Evolutionary conservation across 2,888 invertebrate genomes (phyloP).

Genomic region (Unio delphinus): DNA sequence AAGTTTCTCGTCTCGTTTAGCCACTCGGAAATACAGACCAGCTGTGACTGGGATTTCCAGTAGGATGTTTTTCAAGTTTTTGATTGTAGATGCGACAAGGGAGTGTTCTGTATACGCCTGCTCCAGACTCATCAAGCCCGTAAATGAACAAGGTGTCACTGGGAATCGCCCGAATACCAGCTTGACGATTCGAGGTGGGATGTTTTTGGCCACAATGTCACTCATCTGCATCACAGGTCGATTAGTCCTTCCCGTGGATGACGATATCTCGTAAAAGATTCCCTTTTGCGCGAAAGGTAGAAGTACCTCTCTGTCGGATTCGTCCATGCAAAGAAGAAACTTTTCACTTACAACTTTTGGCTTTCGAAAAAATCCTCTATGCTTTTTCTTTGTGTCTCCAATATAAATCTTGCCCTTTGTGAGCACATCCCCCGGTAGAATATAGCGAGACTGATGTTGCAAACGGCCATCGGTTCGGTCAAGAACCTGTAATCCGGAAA

Average conservation of each 20-base stretch:
- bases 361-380: conserved; percentile 37
- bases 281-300: conserved; percentile 52
- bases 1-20: conserved; percentile 36
- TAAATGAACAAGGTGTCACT: conserved; percentile 55
- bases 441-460: conserved; percentile 32
- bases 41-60: conserved; percentile 55
- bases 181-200: conserved; percentile 53
- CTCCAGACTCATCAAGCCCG: conserved; percentile 54
- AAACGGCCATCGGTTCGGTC: conserved; percentile 26
- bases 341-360: conserved; percentile 46
- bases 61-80: conserved; percentile 54
- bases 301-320: conserved; percentile 49
- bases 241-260: conserved; percentile 28
- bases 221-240: conserved; percentile 51
- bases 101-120: conserved; percentile 49
- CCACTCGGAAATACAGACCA: conserved; percentile 48
- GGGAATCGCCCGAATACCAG: conserved; percentile 59
- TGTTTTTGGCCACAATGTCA: conserved; percentile 46
- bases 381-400: conserved; percentile 44
- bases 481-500: conserved; percentile 40
- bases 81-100: conserved; percentile 54
- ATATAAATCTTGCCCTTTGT: conserved; percentile 48
- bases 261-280: conserved; percentile 51
- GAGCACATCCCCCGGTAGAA: conserved; percentile 54
- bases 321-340: conserved; percentile 53